Percentiles rank a stretch among this genome's conserved stretches.
These are phyloP conservation scores for Dasyprocta punctata DNA, from an alignment of 2,113 vertebrate species.

Conservation along the genomic window DNA sequence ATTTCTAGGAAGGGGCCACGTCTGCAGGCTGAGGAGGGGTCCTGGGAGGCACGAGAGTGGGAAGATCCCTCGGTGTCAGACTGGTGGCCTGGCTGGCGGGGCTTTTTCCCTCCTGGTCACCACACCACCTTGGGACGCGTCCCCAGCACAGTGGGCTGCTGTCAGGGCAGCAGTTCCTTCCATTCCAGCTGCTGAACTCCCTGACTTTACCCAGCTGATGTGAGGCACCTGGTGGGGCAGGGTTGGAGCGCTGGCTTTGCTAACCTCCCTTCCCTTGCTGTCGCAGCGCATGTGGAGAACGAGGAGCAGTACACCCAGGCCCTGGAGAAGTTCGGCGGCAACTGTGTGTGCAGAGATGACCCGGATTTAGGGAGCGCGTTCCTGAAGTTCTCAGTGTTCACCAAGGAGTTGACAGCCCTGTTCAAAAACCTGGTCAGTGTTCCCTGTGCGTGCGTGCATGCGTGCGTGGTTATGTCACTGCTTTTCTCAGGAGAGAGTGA, in stretches of 20 bases:
- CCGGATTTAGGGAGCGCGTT: constrained; percentile 98
- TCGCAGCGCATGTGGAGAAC: constrained; percentile 96
- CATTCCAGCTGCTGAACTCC: neutral
- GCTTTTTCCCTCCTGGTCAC: neutral
- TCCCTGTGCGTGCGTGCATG: accelerated
- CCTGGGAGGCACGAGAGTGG: accelerated
- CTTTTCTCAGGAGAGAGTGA: neutral
- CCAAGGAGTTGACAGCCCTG: constrained; percentile 98
- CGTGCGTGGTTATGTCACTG: neutral
- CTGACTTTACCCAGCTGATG: neutral
- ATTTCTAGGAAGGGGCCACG: neutral
- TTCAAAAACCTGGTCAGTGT: constrained; percentile 98
- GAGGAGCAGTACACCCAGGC: constrained; percentile 99
- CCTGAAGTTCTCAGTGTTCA: constrained; percentile 99
- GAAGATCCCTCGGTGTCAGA: neutral
- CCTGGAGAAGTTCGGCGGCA: constrained; percentile 98
- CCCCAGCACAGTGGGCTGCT: accelerated
- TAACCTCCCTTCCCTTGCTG: constrained; percentile 69
- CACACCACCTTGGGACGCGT: neutral
- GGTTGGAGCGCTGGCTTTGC: accelerated
- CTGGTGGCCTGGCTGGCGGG: accelerated
- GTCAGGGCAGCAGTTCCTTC: neutral
- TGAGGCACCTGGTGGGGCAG: neutral
- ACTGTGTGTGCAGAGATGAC: constrained; percentile 98
- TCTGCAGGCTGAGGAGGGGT: neutral